Percentiles rank a stretch among this genome's conserved stretches.
phyloP scores from a whole-genome alignment of 2,888 invertebrate species.

The Himalopsyche kuldschensis region DNA sequence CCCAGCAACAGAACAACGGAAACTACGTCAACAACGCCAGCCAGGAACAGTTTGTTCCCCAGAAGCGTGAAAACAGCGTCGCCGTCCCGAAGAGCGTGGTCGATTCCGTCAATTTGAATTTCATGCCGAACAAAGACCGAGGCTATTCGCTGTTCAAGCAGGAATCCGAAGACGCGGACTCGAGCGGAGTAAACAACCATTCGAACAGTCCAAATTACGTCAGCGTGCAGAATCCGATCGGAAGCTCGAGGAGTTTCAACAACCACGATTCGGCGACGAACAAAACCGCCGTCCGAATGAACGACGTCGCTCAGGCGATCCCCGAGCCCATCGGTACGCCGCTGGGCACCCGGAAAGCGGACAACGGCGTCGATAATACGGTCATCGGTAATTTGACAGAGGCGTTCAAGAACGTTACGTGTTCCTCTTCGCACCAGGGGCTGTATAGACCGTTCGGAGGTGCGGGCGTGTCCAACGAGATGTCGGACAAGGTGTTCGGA shows the following conservation, averaged over 20 bases:
- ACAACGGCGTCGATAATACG: neutral
- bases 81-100: neutral
- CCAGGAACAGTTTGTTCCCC: neutral
- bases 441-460: slow-evolving; percentile 55
- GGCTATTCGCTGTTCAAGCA: slow-evolving; percentile 55
- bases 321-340: slow-evolving; percentile 51
- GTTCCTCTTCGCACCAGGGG: slow-evolving; percentile 26
- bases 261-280: neutral
- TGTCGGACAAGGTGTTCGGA: slow-evolving; percentile 49
- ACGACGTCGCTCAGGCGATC: slow-evolving; percentile 23
- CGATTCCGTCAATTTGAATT: slow-evolving; percentile 38
- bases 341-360: slow-evolving; percentile 18
- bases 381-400: neutral
- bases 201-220: neutral
- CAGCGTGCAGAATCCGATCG: slow-evolving; percentile 54
- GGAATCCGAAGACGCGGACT: slow-evolving; percentile 44
- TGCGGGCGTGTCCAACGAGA: slow-evolving; percentile 43
- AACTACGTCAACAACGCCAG: neutral
- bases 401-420: neutral
- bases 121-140: slow-evolving; percentile 53
- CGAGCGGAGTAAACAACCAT: neutral
- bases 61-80: neutral
- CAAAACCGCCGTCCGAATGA: neutral
- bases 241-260: slow-evolving; percentile 46
- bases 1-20: neutral